A percentile compares a stretch with the other conserved stretches of the same genome.
Conservation (phyloP, 2,888 invertebrate genomes). For the Polydrusus pterygomalis region DNA sequence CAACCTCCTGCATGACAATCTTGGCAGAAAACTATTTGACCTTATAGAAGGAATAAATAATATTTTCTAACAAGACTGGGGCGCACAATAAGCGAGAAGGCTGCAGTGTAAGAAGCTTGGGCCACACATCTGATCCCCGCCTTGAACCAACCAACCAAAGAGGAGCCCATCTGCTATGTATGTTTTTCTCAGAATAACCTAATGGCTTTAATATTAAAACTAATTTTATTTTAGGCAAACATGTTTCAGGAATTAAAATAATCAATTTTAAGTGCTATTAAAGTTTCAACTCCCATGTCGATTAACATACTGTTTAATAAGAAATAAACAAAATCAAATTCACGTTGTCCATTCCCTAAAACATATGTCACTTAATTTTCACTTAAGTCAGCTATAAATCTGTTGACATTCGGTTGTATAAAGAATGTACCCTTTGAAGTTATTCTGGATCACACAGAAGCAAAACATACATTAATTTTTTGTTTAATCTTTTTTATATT, state of each 20-base stretch:
- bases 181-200: too few species aligned
- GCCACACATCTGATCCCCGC: too few species aligned
- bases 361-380: conserved; percentile 52
- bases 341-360: conserved; percentile 29
- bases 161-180: too few species aligned
- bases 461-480: conserved; percentile 37
- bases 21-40: too few species aligned
- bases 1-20: too few species aligned
- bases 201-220: not conserved
- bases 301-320: conserved; percentile 8
- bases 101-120: too few species aligned
- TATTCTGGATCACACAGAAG: conserved; percentile 37
- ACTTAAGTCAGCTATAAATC: conserved; percentile 50
- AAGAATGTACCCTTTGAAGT: conserved; percentile 47
- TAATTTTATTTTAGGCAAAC: not conserved
- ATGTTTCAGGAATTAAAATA: not conserved
- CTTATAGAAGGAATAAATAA: too few species aligned
- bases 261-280: not conserved
- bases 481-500: not conserved
- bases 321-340: conserved; percentile 36
- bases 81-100: too few species aligned
- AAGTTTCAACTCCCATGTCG: not conserved
- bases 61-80: too few species aligned
- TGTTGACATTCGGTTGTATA: conserved; percentile 25
- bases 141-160: too few species aligned